Conservation (phyloP, 2,113 vertebrate genomes). For the Thunnus thynnus region DNA sequence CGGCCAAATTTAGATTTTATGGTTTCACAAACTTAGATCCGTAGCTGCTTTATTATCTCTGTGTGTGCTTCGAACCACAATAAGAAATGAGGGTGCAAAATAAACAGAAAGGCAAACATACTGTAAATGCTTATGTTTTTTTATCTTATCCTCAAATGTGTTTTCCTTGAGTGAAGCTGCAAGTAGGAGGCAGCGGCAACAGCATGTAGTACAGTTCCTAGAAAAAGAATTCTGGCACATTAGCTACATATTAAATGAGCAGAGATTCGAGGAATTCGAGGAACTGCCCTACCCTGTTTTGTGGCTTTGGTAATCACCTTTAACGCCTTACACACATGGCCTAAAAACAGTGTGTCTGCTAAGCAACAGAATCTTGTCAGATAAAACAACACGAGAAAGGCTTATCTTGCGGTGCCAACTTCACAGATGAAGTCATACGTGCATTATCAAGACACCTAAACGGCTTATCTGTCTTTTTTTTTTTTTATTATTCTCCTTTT, state of each 20-base stretch:
- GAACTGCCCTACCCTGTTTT: constrained; percentile 42
- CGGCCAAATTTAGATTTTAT: background rate
- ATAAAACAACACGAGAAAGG: background rate
- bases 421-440: background rate
- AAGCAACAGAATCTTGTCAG: background rate
- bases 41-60: background rate
- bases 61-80: background rate
- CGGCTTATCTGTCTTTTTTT: background rate
- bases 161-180: background rate
- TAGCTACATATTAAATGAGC: constrained; percentile 23
- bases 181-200: background rate
- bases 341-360: background rate
- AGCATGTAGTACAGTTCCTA: constrained; percentile 14
- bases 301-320: constrained; percentile 39
- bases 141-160: background rate
- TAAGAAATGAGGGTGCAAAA: background rate
- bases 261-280: constrained; percentile 12
- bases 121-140: too few relatives aligned
- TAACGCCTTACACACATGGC: background rate
- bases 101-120: constrained; percentile 2
- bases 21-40: background rate
- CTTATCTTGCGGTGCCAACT: background rate
- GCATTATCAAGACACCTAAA: background rate
- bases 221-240: constrained; percentile 15
- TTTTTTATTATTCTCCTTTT: background rate